A percentile compares a stretch with the other conserved stretches of the same genome.
These are phyloP conservation scores for Phalera bucephala DNA, from an alignment of 2,888 invertebrate genomes.

Conservation along the genomic window DNA sequence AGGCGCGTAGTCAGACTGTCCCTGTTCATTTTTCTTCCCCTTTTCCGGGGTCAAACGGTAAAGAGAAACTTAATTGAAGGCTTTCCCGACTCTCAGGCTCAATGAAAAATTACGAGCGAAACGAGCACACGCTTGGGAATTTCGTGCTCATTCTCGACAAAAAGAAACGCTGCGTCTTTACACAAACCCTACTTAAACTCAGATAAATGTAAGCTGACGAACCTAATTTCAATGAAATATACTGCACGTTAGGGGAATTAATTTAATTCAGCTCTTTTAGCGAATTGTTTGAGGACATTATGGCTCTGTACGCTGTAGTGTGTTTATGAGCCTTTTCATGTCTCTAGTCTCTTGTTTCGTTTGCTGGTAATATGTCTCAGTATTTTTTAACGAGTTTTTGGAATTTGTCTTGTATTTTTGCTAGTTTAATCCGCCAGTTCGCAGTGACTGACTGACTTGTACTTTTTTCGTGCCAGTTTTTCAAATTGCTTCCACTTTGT, in stretches of 20 bases:
- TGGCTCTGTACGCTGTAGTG: constrained; percentile 21
- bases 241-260: constrained; percentile 56
- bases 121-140: constrained; percentile 79
- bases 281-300: constrained; percentile 31
- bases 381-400: too few relatives aligned
- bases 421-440: too few relatives aligned
- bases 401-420: too few relatives aligned
- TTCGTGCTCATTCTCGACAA: constrained; percentile 62
- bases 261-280: constrained; percentile 50
- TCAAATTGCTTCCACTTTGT: too few relatives aligned
- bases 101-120: constrained; percentile 83
- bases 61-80: constrained; percentile 83
- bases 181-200: constrained; percentile 55
- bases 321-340: constrained; percentile 19
- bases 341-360: constrained; percentile 9
- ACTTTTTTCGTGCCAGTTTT: too few relatives aligned
- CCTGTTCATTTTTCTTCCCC: constrained; percentile 78
- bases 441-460: too few relatives aligned
- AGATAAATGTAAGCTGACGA: constrained; percentile 69
- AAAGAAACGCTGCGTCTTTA: constrained; percentile 69
- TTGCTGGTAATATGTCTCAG: background rate
- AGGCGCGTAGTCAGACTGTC: constrained; percentile 54
- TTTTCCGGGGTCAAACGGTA: constrained; percentile 71
- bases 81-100: constrained; percentile 77
- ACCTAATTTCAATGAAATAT: constrained; percentile 66